phyloP scores from a whole-genome alignment of 2,113 vertebrate genomes.

The Laticauda colubrina region DNA sequence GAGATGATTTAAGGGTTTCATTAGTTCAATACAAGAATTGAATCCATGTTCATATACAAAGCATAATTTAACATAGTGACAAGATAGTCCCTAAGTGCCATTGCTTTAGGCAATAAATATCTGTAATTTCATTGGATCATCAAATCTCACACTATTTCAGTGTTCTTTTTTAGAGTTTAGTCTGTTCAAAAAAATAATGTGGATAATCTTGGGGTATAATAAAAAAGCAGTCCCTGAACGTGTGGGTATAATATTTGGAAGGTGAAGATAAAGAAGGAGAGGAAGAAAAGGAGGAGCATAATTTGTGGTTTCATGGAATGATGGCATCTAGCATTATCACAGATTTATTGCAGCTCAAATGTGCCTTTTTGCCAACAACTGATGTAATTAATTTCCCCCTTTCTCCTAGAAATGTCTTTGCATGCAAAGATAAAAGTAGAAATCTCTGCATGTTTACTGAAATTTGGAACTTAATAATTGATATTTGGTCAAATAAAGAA shows the following conservation, averaged over 20 bases:
- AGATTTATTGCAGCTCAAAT: neutral
- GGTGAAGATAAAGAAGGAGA: neutral
- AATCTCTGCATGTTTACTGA: neutral
- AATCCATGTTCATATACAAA: neutral
- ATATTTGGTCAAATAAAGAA: neutral
- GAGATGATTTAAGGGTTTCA: neutral
- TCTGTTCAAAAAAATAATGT: neutral
- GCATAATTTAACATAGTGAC: neutral
- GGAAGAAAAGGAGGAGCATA: neutral
- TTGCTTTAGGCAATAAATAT: neutral
- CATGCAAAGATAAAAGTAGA: neutral
- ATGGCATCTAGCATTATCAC: neutral
- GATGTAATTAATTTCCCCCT: neutral
- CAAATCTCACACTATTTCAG: neutral
- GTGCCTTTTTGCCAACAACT: neutral
- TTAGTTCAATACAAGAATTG: neutral
- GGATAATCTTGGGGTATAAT: neutral
- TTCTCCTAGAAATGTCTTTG: neutral
- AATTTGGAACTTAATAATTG: neutral
- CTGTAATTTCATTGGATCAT: neutral
- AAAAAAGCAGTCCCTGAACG: neutral
- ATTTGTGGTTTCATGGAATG: neutral
- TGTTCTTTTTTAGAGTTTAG: neutral
- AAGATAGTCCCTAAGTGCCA: neutral
- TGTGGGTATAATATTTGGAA: neutral